These are phyloP conservation scores for Mylabris phalerata DNA, from an alignment of 1,140 invertebrate genomes.

Conservation along the genomic window DNA sequence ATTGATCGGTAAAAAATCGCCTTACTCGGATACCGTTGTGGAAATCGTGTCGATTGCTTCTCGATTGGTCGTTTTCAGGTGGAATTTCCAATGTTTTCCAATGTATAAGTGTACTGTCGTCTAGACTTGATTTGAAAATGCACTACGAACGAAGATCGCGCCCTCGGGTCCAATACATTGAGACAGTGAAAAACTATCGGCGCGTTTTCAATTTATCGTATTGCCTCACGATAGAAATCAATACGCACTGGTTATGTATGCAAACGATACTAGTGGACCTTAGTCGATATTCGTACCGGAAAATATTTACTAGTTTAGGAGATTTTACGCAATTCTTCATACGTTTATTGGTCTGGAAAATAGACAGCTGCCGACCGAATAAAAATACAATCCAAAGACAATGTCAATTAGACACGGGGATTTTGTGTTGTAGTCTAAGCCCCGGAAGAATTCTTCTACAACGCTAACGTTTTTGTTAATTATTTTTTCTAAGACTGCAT, in stretches of 20 bases:
- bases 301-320: not conserved
- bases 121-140: conserved; percentile 29
- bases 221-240: conserved; percentile 12
- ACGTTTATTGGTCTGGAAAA: conserved; percentile 10
- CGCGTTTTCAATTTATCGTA: conserved; percentile 34
- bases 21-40: no score
- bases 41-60: no score
- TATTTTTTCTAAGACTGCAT: not conserved
- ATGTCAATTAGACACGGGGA: no score
- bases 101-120: no score
- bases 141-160: conserved; percentile 28
- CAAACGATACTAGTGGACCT: conserved; percentile 24
- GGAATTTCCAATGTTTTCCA: no score
- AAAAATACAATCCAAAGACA: no score
- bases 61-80: no score
- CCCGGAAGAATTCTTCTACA: no score
- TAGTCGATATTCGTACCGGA: conserved; percentile 22
- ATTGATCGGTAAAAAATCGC: no score
- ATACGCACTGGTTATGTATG: conserved; percentile 26
- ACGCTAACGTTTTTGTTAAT: no score
- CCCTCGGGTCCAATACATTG: conserved; percentile 30
- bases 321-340: conserved; percentile 17
- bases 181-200: conserved; percentile 35
- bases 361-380: not conserved
- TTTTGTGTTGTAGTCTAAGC: no score